phyloP scores from a whole-genome alignment of 1,140 invertebrate genomes.

The Hesperophylax magnus region DNA sequence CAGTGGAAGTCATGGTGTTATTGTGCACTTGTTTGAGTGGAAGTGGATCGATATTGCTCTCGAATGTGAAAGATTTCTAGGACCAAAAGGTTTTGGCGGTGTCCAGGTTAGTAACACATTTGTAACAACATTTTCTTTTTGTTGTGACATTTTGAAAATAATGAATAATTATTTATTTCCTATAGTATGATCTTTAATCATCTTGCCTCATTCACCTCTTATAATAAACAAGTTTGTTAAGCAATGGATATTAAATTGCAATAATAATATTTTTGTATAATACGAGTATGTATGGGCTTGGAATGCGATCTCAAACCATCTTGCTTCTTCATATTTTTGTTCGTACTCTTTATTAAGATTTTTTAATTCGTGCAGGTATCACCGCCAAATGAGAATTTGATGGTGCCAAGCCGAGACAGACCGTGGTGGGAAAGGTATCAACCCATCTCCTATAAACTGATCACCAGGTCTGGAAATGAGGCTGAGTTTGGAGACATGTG shows the following conservation, averaged over 20 bases:
- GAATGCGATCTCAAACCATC: too few species aligned
- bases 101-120: constrained; percentile 74
- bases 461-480: constrained; percentile 83
- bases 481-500: constrained; percentile 80
- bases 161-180: too few species aligned
- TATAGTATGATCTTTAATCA: too few species aligned
- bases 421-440: constrained; percentile 93
- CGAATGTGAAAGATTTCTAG: constrained; percentile 87
- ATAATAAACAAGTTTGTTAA: too few species aligned
- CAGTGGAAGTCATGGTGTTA: neutral
- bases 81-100: constrained; percentile 80
- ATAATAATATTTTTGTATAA: too few species aligned
- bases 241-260: too few species aligned
- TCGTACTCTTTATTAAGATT: too few species aligned
- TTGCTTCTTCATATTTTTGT: too few species aligned
- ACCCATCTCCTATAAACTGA: constrained; percentile 87
- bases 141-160: too few species aligned
- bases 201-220: too few species aligned
- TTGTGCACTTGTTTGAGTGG: constrained; percentile 88
- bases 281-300: too few species aligned
- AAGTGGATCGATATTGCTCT: constrained; percentile 85
- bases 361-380: constrained; percentile 67
- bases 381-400: constrained; percentile 74
- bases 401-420: constrained; percentile 66
- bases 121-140: too few species aligned